These are phyloP conservation scores for Callipepla californica DNA, from an alignment of 2,113 vertebrate species.

Conservation along the genomic window DNA sequence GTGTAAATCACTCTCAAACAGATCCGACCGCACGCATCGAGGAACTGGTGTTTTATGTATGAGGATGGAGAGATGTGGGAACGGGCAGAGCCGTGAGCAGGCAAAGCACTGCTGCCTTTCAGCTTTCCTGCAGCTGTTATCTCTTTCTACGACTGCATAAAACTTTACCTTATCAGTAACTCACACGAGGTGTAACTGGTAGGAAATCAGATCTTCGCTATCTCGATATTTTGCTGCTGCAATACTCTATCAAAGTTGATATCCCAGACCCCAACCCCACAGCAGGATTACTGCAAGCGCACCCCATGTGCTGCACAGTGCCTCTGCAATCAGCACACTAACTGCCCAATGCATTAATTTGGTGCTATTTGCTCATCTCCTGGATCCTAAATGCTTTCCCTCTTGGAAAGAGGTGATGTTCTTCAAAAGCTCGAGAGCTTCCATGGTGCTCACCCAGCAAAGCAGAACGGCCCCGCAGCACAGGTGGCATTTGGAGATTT, in stretches of 20 bases:
- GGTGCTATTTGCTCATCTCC: constrained; percentile 18
- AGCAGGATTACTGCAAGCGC: rapidly evolving
- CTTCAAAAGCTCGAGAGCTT: background rate
- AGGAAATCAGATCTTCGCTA: background rate
- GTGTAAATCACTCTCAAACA: background rate
- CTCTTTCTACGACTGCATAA: background rate
- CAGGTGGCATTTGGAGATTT: background rate
- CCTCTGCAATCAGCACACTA: background rate
- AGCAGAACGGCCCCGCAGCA: background rate
- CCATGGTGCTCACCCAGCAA: background rate
- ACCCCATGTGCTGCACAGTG: background rate
- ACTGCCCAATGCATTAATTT: constrained; percentile 22
- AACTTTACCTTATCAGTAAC: background rate
- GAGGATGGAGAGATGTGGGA: background rate
- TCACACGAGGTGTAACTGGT: background rate
- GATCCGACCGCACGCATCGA: background rate
- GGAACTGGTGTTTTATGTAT: background rate
- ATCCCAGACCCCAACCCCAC: background rate
- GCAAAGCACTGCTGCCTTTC: background rate
- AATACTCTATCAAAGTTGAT: background rate
- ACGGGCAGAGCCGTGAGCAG: rapidly evolving
- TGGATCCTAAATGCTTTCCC: background rate
- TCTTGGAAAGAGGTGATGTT: background rate
- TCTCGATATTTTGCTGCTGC: background rate
- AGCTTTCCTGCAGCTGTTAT: background rate